phyloP scores from a whole-genome alignment of 2,797 vertebrate species.

The Tympanoctomys barrerae region DNA sequence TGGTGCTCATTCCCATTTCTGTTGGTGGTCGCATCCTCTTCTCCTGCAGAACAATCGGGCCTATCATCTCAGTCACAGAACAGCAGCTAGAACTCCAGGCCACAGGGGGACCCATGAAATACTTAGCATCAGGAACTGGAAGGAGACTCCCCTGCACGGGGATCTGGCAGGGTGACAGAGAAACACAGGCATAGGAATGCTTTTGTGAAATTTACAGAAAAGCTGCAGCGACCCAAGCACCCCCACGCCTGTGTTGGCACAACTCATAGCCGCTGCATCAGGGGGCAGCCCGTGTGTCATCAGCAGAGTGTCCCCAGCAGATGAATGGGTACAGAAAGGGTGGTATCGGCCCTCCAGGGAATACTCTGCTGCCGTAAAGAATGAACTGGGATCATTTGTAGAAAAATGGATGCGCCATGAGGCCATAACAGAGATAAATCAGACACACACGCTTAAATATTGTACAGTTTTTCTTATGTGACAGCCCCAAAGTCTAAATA shows the following conservation, averaged over 20 bases:
- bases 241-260: not conserved
- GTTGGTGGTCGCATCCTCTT: not conserved
- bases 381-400: not conserved
- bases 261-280: not conserved
- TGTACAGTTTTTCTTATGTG: not conserved
- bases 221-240: not conserved
- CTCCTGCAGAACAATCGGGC: not conserved
- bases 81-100: not conserved
- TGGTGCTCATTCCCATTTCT: not conserved
- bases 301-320: not conserved
- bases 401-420: not conserved
- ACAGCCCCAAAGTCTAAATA: not conserved
- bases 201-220: not conserved
- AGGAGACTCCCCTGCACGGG: not conserved
- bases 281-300: not conserved
- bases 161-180: fast-evolving
- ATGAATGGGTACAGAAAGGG: not conserved
- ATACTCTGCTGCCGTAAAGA: not conserved
- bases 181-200: fast-evolving
- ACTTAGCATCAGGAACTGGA: not conserved
- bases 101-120: not conserved
- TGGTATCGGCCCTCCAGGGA: not conserved
- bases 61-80: not conserved
- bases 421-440: not conserved
- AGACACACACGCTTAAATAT: not conserved